Conservation (phyloP, 2,113 vertebrate species). For the Amazona guildingii region DNA sequence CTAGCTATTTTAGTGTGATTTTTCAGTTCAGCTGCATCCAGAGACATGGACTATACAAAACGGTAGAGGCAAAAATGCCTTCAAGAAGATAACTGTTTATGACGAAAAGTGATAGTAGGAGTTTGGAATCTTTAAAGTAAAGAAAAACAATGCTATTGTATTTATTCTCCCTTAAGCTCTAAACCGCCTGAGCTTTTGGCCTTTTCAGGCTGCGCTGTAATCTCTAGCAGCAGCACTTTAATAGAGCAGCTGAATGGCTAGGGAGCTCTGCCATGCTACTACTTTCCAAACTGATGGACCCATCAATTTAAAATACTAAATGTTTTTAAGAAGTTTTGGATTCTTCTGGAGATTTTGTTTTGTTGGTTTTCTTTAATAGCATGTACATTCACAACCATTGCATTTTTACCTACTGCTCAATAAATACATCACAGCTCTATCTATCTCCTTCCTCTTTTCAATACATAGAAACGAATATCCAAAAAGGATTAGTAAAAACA, state of each 20-base stretch:
- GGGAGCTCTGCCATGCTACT: background rate
- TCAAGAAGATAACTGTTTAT: background rate
- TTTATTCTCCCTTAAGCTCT: background rate
- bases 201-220: background rate
- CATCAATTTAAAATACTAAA: background rate
- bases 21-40: background rate
- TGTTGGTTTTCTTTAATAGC: background rate
- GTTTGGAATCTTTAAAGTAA: background rate
- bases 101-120: background rate
- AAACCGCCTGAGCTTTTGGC: background rate
- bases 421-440: background rate
- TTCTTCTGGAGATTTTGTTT: background rate
- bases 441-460: background rate
- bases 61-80: background rate
- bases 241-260: background rate
- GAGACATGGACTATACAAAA: background rate
- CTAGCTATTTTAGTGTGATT: background rate
- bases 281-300: background rate
- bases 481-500: background rate
- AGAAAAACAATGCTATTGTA: background rate
- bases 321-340: background rate
- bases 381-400: background rate
- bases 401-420: background rate
- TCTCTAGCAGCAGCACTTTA: background rate
- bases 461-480: background rate